Percentiles rank a stretch among this genome's conserved stretches.
These are phyloP conservation scores for Chymomyza caudatula DNA, from an alignment of 2,888 invertebrate genomes.

Conservation along the genomic window DNA sequence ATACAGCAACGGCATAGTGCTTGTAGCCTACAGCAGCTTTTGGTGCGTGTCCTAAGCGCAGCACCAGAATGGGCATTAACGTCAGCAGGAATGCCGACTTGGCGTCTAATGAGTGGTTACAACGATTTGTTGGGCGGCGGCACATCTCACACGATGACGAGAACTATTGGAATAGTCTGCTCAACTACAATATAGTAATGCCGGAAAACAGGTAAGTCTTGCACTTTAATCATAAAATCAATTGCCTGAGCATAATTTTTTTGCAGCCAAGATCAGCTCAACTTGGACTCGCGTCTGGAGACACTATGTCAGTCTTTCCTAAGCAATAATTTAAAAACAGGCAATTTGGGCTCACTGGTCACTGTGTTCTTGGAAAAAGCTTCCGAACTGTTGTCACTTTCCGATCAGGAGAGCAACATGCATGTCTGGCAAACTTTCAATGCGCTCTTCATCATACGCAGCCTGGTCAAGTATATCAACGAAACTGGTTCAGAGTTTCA, in stretches of 20 bases:
- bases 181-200: constrained; percentile 93
- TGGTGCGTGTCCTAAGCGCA: background rate
- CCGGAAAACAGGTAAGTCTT: constrained; percentile 84
- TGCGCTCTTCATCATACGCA: constrained; percentile 92
- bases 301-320: constrained; percentile 86
- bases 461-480: constrained; percentile 90
- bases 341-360: constrained; percentile 93
- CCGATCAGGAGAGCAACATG: constrained; percentile 87
- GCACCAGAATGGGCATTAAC: constrained; percentile 85
- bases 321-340: constrained; percentile 90
- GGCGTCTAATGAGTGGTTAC: constrained; percentile 87
- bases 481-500: constrained; percentile 94
- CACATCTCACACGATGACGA: constrained; percentile 91
- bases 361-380: constrained; percentile 90
- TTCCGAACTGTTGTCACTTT: constrained; percentile 89
- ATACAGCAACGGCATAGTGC: constrained; percentile 7
- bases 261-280: constrained; percentile 87
- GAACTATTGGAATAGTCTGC: constrained; percentile 95
- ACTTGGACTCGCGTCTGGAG: constrained; percentile 89
- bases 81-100: constrained; percentile 89
- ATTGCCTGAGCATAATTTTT: constrained; percentile 8
- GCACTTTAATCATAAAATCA: background rate
- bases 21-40: constrained; percentile 20
- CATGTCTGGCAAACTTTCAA: constrained; percentile 97
- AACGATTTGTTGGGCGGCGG: constrained; percentile 84